These are phyloP conservation scores for Sebastes hopkinsi DNA, from an alignment of 2,797 vertebrate genomes.

Conservation along the genomic window DNA sequence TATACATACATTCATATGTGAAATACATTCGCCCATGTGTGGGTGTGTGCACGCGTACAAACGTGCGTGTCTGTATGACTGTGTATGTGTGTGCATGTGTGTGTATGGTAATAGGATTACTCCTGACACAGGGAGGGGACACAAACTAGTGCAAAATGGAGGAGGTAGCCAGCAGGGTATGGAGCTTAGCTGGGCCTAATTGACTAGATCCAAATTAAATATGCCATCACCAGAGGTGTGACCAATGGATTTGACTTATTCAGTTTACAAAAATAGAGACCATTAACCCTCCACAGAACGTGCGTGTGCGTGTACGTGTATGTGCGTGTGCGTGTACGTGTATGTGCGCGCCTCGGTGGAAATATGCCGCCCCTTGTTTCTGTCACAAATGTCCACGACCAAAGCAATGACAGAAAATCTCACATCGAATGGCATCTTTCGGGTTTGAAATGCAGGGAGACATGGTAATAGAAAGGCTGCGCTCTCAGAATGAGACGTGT, in stretches of 20 bases:
- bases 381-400: conserved; percentile 46
- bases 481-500: conserved; percentile 42
- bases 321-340: conserved; percentile 46
- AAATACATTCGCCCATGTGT: conserved; percentile 41
- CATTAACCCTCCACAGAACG: conserved; percentile 95
- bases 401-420: conserved; percentile 49
- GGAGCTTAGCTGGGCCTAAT: conserved; percentile 99
- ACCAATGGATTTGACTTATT: conserved; percentile 99
- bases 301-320: conserved; percentile 59
- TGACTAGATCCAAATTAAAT: conserved; percentile 99
- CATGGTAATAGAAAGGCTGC: conserved; percentile 43
- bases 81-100: conserved; percentile 72
- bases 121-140: conserved; percentile 92
- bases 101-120: conserved; percentile 98
- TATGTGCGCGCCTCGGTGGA: conserved; percentile 32
- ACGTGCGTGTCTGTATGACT: background rate
- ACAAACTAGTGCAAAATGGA: conserved; percentile 96
- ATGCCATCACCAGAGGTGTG: conserved; percentile 99
- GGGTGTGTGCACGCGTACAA: conserved; percentile 17
- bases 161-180: conserved; percentile 97
- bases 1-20: conserved; percentile 32
- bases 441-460: conserved; percentile 58
- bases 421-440: conserved; percentile 44
- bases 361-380: conserved; percentile 58
- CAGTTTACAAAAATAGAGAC: conserved; percentile 99